Base-by-base conservation (phyloP, 1,140 invertebrate genomes). In the Apis dorsata region DNA sequence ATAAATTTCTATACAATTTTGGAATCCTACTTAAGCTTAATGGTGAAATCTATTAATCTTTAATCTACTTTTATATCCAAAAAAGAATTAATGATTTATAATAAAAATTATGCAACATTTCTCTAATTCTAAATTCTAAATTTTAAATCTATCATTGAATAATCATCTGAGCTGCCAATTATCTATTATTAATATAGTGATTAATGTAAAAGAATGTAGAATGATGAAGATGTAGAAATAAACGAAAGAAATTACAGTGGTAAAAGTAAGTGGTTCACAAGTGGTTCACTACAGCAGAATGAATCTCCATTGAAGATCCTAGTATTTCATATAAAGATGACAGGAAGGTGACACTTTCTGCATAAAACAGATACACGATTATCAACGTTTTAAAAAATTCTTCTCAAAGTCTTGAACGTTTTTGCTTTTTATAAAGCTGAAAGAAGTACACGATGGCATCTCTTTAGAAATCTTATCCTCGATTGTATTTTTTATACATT, bases 181-280 rank as follows among this genome's bases (percentile, higher is more conserved):
- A 59, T 55, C 44, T 73, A 73, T n/a, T n/a, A 73, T 28, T 17
- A 24, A 73, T 73, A 28, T 59, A 73, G 55, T 28, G 44, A 73
- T 73, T 59, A 73, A 12, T 11, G 55, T n/a, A 28, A 73, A 44
- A 73, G 7, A 19, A 2, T 34, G 2, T 34, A 34, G 28, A 34
- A 34, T 34, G 55, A 59, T 59, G 71, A 59, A n/a, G 15, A 55
- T 24, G 5, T 34, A 17, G 24, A 57, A 28, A 57, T 17, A 53
- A 15, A 34, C 17, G 71, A 59, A 73, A 73, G 71, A 59, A 73
- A 73, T 59, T 73, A 19, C 53, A 5, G 19, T 44, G 19, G 57
- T 15, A 44, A 73, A 59, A 73, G 71, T 19, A n/a, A 53, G 21
- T n/a, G n/a, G 13, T 59, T 59, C 11, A 44, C 11, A 57, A 59